Conservation (phyloP, 2,797 vertebrate genomes). For the Novumbra hubbsi region DNA sequence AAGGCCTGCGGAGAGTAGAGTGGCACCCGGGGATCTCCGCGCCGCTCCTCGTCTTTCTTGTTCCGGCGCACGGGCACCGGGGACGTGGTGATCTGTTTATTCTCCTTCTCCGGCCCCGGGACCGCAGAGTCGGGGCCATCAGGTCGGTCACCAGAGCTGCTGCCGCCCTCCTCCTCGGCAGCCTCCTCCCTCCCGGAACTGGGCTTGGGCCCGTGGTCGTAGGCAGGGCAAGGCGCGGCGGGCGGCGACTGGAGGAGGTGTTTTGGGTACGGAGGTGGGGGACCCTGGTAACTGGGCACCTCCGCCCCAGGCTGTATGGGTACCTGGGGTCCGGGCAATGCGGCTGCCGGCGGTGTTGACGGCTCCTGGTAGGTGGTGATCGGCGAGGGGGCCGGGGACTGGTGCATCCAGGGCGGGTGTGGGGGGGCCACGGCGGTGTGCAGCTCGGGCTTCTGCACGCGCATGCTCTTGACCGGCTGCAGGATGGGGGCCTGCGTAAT, state of each 20-base stretch:
- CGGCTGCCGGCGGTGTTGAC: constrained; percentile 39
- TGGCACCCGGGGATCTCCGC: constrained; percentile 87
- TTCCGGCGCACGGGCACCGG: constrained; percentile 92
- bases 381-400: constrained; percentile 55
- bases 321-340: constrained; percentile 69
- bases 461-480: constrained; percentile 93
- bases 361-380: constrained; percentile 79
- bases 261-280: constrained; percentile 94
- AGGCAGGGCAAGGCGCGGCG: constrained; percentile 65
- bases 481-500: constrained; percentile 94
- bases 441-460: constrained; percentile 90
- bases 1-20: constrained; percentile 97
- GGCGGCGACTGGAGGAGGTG: constrained; percentile 86
- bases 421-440: constrained; percentile 94
- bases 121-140: constrained; percentile 57
- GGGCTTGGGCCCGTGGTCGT: constrained; percentile 72
- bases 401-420: constrained; percentile 90
- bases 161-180: constrained; percentile 75
- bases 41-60: constrained; percentile 90
- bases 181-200: constrained; percentile 77
- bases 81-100: constrained; percentile 95
- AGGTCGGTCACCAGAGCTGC: constrained; percentile 51
- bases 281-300: constrained; percentile 92
- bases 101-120: constrained; percentile 82
- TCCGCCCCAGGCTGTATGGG: constrained; percentile 68